A percentile compares a stretch with the other conserved stretches of the same genome.
phyloP scores from a whole-genome alignment of 2,888 invertebrate genomes.

The Dermolepida albohirtum region DNA sequence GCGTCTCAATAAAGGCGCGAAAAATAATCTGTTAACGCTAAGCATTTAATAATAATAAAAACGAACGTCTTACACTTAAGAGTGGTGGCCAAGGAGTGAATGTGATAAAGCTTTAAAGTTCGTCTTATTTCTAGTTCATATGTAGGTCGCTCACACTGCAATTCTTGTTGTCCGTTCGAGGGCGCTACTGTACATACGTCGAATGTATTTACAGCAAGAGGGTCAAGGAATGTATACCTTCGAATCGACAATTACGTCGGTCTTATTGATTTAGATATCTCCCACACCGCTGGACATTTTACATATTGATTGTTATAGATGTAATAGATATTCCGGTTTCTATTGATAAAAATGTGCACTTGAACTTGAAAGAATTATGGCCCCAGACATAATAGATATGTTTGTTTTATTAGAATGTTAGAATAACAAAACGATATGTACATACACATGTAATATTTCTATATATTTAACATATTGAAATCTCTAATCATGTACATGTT shows the following conservation, averaged over 20 bases:
- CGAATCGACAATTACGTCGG: neutral
- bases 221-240: slow-evolving; percentile 58
- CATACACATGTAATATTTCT: too few relatives aligned
- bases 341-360: too few relatives aligned
- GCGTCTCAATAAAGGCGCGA: slow-evolving; percentile 23
- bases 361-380: too few relatives aligned
- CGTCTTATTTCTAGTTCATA: slow-evolving; percentile 65
- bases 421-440: too few relatives aligned
- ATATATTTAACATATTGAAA: too few relatives aligned
- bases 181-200: slow-evolving; percentile 54
- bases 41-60: slow-evolving; percentile 43
- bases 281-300: neutral
- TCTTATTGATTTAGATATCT: slow-evolving; percentile 1
- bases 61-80: slow-evolving; percentile 61
- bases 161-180: slow-evolving; percentile 47
- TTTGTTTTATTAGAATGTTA: too few relatives aligned
- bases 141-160: slow-evolving; percentile 63
- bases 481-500: too few relatives aligned
- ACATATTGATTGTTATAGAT: too few relatives aligned
- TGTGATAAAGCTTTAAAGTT: slow-evolving; percentile 65
- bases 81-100: slow-evolving; percentile 63
- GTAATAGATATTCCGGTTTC: too few relatives aligned
- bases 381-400: too few relatives aligned
- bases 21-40: slow-evolving; percentile 27
- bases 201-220: slow-evolving; percentile 57